phyloP scores from a whole-genome alignment of 2,113 vertebrate genomes.

The Ammodytes marinus region DNA sequence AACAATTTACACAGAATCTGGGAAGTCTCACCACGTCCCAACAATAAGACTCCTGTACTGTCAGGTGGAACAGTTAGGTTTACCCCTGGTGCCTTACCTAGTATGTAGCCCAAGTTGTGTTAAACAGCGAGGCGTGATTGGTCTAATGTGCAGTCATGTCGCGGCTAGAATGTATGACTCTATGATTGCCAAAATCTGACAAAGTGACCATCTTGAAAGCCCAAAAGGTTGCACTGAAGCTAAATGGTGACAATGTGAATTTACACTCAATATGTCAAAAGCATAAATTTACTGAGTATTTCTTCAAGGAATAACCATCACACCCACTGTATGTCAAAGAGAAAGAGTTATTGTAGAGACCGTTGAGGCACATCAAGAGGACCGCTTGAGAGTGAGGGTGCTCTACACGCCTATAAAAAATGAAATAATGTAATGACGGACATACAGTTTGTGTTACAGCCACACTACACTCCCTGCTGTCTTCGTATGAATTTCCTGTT shows the following conservation, averaged over 20 bases:
- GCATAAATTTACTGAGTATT: not conserved
- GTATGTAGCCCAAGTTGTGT: too few species aligned
- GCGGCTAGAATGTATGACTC: not conserved
- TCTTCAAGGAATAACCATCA: constrained; percentile 22
- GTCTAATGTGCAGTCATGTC: not conserved
- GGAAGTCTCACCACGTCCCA: not conserved
- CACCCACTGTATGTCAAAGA: constrained; percentile 2
- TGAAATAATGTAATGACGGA: constrained; percentile 2
- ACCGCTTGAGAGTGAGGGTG: not conserved
- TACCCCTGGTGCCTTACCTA: too few species aligned
- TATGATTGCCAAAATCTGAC: not conserved
- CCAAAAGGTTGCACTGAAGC: not conserved
- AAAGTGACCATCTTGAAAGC: not conserved
- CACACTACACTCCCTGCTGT: constrained; percentile 42
- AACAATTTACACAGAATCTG: not conserved
- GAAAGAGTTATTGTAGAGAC: not conserved
- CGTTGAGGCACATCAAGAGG: not conserved
- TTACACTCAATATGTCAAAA: too few species aligned
- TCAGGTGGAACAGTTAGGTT: too few species aligned
- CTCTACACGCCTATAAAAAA: constrained; percentile 8
- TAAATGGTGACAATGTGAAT: not conserved
- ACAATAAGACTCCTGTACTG: not conserved
- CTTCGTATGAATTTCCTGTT: constrained; percentile 48
- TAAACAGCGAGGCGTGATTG: too few species aligned
- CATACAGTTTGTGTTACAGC: not conserved